Conservation (phyloP, 2,113 vertebrate species). For the Otocyon megalotis region DNA sequence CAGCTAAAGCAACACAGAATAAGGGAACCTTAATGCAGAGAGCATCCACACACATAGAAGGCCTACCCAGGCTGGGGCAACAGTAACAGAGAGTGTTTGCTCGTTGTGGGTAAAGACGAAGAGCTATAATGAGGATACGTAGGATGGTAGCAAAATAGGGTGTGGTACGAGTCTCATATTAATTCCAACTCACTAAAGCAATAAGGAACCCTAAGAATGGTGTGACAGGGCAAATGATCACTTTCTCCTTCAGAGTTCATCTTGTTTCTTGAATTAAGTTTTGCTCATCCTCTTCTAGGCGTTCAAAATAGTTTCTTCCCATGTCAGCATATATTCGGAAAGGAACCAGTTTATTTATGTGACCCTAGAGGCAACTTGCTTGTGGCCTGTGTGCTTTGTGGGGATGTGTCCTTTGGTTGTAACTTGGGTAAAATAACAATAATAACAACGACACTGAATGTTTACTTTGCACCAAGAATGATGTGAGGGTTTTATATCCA, state of each 20-base stretch:
- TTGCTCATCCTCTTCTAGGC: neutral
- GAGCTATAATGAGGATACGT: neutral
- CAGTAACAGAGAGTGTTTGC: neutral
- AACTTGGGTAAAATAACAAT: neutral
- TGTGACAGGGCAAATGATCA: neutral
- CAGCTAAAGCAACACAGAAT: neutral
- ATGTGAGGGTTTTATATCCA: neutral
- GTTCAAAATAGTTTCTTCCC: neutral
- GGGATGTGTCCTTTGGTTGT: neutral
- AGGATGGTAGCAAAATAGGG: neutral
- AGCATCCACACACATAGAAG: neutral
- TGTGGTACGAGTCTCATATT: neutral
- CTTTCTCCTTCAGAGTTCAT: neutral
- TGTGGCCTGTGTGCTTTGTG: neutral
- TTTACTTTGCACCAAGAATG: neutral
- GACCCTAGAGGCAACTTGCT: too few relatives aligned
- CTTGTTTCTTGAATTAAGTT: neutral
- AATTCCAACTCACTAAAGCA: neutral
- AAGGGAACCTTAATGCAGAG: neutral
- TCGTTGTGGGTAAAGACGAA: too few relatives aligned
- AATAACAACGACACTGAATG: neutral
- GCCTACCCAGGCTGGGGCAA: neutral
- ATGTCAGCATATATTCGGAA: neutral
- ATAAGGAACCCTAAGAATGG: neutral
- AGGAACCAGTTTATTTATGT: neutral